phyloP scores from a whole-genome alignment of 2,113 vertebrate genomes.

The Pelodiscus sinensis region DNA sequence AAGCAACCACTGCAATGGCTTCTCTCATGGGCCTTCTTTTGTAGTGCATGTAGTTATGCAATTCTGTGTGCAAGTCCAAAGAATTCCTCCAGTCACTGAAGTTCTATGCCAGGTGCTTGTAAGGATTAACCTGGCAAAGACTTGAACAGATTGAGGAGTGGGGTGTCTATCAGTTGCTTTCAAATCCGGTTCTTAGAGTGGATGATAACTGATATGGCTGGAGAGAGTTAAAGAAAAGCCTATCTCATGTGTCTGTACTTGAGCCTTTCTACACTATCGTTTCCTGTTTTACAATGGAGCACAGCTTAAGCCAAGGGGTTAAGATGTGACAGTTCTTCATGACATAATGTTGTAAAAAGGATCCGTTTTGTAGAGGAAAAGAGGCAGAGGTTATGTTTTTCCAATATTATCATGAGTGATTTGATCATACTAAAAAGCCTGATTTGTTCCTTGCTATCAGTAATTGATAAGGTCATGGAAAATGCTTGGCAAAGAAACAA shows the following conservation, averaged over 20 bases:
- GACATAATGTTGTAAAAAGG: conserved; percentile 11
- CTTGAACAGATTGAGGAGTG: conserved; percentile 22
- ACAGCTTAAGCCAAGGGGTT: background rate
- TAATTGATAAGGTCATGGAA: conserved; percentile 72
- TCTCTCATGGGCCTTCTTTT: background rate
- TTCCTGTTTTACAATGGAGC: conserved; percentile 46
- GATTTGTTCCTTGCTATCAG: conserved; percentile 70
- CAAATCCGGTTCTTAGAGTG: conserved; percentile 21
- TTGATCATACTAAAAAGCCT: conserved; percentile 27
- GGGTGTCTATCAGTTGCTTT: conserved; percentile 47
- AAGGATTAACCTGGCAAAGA: conserved; percentile 33
- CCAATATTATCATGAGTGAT: conserved; percentile 21
- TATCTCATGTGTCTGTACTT: background rate
- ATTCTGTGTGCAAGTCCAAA: background rate
- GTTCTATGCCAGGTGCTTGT: conserved; percentile 36
- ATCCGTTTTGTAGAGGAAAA: conserved; percentile 17
- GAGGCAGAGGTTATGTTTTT: conserved; percentile 43
- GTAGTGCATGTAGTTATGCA: fast-evolving
- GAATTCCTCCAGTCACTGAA: conserved; percentile 36
- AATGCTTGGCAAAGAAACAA: conserved; percentile 63
- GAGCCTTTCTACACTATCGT: background rate
- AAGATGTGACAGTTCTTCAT: background rate
- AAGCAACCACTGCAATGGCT: background rate
- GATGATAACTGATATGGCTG: conserved; percentile 40
- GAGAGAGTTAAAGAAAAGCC: conserved; percentile 9